A percentile compares a stretch with the other conserved stretches of the same genome.
phyloP scores from a whole-genome alignment of 2,888 invertebrate genomes.

The Sisyra nigra region DNA sequence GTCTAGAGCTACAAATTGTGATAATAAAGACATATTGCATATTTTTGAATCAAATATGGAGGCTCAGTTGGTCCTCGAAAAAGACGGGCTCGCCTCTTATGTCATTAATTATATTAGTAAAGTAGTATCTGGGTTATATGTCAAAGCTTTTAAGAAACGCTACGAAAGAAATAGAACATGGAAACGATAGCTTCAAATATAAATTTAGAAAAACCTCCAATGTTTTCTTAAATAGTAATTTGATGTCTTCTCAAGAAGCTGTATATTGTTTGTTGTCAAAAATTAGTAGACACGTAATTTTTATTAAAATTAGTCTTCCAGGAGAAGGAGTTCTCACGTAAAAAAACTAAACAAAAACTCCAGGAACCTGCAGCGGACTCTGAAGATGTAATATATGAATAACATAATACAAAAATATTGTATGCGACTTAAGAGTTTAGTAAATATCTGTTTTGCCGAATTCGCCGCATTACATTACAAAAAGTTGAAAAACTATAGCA shows the following conservation, averaged over 20 bases:
- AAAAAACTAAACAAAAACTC: too few relatives aligned
- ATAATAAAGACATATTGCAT: too few relatives aligned
- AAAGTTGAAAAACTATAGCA: conserved; percentile 1
- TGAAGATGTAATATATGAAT: conserved; percentile 10
- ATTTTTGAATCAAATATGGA: too few relatives aligned
- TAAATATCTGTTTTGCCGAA: conserved; percentile 12
- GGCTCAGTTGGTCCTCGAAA: too few relatives aligned
- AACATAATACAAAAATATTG: conserved; percentile 9
- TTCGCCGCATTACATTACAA: conserved; percentile 10
- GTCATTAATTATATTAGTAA: too few relatives aligned
- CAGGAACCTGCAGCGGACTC: conserved; percentile 9
- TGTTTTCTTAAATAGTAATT: too few relatives aligned
- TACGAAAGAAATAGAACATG: too few relatives aligned
- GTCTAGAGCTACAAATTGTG: too few relatives aligned
- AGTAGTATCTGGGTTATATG: conserved; percentile 14
- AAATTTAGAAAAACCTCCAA: too few relatives aligned
- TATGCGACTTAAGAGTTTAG: not conserved
- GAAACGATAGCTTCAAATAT: too few relatives aligned
- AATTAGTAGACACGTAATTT: conserved; percentile 12
- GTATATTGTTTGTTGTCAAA: conserved; percentile 13
- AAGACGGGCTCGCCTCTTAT: too few relatives aligned
- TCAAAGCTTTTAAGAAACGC: too few relatives aligned
- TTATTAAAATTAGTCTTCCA: conserved; percentile 12
- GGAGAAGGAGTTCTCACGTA: conserved; percentile 10
- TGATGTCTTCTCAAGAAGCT: conserved; percentile 16